Percentiles rank a stretch among this genome's conserved stretches.
Conservation (phyloP, 2,888 invertebrate species). For the Lochmaea crataegi region DNA sequence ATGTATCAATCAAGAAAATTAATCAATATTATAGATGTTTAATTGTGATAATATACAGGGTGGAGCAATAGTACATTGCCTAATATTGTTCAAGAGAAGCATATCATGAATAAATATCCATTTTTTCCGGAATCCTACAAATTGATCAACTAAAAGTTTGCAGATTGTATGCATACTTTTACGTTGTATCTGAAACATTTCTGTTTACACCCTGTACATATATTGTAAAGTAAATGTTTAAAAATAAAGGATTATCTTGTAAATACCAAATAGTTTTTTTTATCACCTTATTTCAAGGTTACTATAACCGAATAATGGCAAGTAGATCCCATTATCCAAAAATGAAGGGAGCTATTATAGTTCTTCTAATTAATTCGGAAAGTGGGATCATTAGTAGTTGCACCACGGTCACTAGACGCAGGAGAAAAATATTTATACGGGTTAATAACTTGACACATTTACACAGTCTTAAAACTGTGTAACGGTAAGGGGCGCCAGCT, state of each 20-base stretch:
- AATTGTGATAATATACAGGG: slow-evolving; percentile 22
- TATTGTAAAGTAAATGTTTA: slow-evolving; percentile 19
- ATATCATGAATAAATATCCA: background rate
- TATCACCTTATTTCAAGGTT: background rate
- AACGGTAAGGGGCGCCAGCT: too few species aligned
- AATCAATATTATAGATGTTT: slow-evolving; percentile 19
- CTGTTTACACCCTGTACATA: slow-evolving; percentile 7
- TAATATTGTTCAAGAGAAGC: background rate
- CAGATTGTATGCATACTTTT: background rate
- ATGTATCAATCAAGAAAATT: slow-evolving; percentile 27
- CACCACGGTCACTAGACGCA: too few species aligned
- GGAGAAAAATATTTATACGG: too few species aligned
- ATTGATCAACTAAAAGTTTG: background rate
- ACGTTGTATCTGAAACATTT: background rate
- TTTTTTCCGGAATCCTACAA: background rate
- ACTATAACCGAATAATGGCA: too few species aligned
- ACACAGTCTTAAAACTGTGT: too few species aligned
- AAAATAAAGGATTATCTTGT: slow-evolving; percentile 16
- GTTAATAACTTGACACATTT: too few species aligned
- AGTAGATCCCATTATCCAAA: too few species aligned
- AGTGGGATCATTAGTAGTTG: too few species aligned
- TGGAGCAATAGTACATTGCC: background rate
- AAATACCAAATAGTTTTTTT: slow-evolving; percentile 10
- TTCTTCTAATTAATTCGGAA: too few species aligned
- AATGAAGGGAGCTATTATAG: too few species aligned